Evolutionary conservation across 2,113 vertebrate genomes (phyloP), one percentile per base, ranked within the genome.

Genomic region (Sebastes schlegelii): DNA sequence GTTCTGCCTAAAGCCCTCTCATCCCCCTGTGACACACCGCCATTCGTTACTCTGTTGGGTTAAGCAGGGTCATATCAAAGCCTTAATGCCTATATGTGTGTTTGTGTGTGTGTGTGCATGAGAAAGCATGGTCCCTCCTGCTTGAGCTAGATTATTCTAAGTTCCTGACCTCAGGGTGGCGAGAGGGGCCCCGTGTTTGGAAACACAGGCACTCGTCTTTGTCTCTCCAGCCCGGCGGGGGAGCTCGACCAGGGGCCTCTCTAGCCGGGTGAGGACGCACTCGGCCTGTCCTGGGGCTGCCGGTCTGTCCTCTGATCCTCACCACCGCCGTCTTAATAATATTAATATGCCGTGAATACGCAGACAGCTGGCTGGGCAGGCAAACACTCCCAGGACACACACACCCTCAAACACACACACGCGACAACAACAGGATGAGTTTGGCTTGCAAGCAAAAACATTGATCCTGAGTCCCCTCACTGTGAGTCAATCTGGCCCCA

Each of bases 41-140:
- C 74, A 80, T 87, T 88, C 23, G 60, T 52, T 83, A 73, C 75
- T 66, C 84, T 54, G 51, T 55, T 74, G 87, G 95, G 95, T 96
- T 95, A 95, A 95, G 89, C 84, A 91, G 92, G 95, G 94, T 95
- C 93, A 91, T 79, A 91, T 94, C 85, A 92, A 92, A 95, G 91
- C 75, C 72, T 72, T 85, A 90, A 89, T 90, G 85, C 89, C 79
- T 69, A 79, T 86, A 79, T 76, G 51, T 34, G 81, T 67, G 80
- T 81, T 40, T 63, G 65, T 69, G 54, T 72, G 74, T 77, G 75
- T n/a, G 64, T 58, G 34, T 73, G 71, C 45, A 60, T 76, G 75
- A 80, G 82, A 91, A 76, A 89, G 74, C 73, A 58, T 34, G 86
- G 74, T 80, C 81, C 80, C 86, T 90, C 88, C 87, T 94, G 92